phyloP scores from a whole-genome alignment of 2,888 invertebrate species.

The Perizoma flavofasciatum region DNA sequence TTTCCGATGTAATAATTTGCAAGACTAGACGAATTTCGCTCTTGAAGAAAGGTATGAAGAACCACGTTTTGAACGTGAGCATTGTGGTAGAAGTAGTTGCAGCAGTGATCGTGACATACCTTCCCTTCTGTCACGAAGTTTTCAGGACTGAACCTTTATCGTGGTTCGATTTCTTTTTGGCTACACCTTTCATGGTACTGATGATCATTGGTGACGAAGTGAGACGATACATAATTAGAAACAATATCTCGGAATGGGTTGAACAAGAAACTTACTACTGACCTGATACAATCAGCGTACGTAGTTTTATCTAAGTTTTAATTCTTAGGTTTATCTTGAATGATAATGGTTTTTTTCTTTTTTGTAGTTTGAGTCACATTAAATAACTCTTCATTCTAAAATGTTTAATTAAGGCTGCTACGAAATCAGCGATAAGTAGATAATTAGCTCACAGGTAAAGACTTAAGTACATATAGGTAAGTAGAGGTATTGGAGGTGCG shows the following conservation, averaged over 20 bases:
- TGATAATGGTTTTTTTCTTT: background rate
- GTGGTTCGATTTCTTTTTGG: slow-evolving; percentile 88
- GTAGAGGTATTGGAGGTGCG: background rate
- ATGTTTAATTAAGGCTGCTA: background rate
- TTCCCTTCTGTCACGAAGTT: slow-evolving; percentile 87
- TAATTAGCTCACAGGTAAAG: too few species aligned
- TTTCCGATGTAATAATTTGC: slow-evolving; percentile 91
- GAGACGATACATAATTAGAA: slow-evolving; percentile 87
- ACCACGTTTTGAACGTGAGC: slow-evolving; percentile 85
- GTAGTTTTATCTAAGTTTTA: slow-evolving; percentile 12
- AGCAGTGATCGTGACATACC: slow-evolving; percentile 87
- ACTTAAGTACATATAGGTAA: too few species aligned
- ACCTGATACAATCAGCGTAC: slow-evolving; percentile 24
- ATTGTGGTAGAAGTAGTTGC: slow-evolving; percentile 86
- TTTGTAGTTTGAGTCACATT: background rate
- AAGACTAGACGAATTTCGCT: slow-evolving; percentile 90
- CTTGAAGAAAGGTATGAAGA: slow-evolving; percentile 90
- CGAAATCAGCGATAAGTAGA: too few species aligned
- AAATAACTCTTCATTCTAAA: background rate
- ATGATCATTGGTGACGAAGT: slow-evolving; percentile 91
- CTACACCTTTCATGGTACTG: slow-evolving; percentile 88
- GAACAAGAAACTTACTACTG: slow-evolving; percentile 90
- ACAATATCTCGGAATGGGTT: slow-evolving; percentile 87
- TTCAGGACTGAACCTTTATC: slow-evolving; percentile 88
- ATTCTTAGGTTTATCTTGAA: background rate